Evolutionary conservation across 2,797 vertebrate species (phyloP).

Genomic region (Micropoecilia bifurca): DNA sequence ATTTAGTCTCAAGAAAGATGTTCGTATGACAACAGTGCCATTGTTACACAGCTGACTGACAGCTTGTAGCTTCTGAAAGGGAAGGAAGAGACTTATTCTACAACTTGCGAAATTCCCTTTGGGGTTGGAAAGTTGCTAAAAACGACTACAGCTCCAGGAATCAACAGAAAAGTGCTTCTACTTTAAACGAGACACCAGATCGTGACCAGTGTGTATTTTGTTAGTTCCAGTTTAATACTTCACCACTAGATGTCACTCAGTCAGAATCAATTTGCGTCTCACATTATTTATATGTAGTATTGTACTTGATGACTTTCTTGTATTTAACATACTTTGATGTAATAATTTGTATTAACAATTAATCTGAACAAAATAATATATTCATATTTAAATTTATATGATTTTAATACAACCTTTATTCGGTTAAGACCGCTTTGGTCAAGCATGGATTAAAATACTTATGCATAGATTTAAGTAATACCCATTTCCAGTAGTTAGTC

Average conservation of each 20-base stretch:
- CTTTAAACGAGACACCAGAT: neutral
- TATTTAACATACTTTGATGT: neutral
- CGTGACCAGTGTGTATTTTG: neutral
- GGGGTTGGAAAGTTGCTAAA: neutral
- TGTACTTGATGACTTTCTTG: neutral
- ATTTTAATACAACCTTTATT: neutral
- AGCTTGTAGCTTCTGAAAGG: neutral
- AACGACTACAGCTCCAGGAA: neutral
- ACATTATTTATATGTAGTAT: neutral
- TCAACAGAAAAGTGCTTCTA: neutral
- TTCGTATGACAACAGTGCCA: neutral
- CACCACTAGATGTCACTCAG: neutral
- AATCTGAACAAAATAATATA: neutral
- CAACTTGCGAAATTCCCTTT: neutral
- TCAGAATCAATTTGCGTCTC: neutral
- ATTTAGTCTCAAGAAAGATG: neutral
- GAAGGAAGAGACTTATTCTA: neutral
- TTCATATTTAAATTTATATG: neutral
- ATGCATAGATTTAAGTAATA: neutral
- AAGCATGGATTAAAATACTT: neutral
- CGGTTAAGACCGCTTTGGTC: neutral
- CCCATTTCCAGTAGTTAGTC: neutral
- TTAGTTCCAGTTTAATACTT: neutral
- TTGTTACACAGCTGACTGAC: neutral
- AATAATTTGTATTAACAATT: neutral